phyloP scores from a whole-genome alignment of 2,888 invertebrate genomes.

The Tortrix viridana region DNA sequence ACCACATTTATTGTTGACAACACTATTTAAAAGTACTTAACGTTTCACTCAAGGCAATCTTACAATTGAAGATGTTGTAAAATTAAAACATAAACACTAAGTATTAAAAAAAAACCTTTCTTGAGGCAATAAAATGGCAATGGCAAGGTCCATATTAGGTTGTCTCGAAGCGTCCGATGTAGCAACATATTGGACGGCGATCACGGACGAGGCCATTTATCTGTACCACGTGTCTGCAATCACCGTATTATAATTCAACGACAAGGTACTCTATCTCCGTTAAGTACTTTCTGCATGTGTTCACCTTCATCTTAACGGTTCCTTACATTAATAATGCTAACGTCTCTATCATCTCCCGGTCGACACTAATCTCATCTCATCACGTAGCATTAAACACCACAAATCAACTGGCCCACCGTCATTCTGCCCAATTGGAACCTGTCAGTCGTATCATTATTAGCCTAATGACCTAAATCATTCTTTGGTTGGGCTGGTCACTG shows the following conservation, averaged over 20 bases:
- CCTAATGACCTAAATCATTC: background rate
- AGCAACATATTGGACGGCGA: slow-evolving; percentile 23
- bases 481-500: background rate
- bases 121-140: slow-evolving; percentile 15
- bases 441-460: background rate
- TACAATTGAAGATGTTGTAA: background rate
- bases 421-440: background rate
- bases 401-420: slow-evolving; percentile 2
- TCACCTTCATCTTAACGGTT: slow-evolving; percentile 21
- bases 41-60: background rate
- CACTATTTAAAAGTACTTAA: no score
- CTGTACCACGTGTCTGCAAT: slow-evolving; percentile 15
- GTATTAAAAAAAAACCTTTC: background rate
- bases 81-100: slow-evolving; percentile 5
- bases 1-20: no score
- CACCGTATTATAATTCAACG: slow-evolving; percentile 32
- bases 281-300: slow-evolving; percentile 14
- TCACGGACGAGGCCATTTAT: slow-evolving; percentile 31
- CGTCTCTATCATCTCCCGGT: slow-evolving; percentile 17
- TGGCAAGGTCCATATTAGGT: slow-evolving; percentile 11
- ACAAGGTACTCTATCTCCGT: slow-evolving; percentile 23
- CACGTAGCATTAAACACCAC: slow-evolving; percentile 6
- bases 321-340: slow-evolving; percentile 2
- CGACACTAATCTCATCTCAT: slow-evolving; percentile 3
- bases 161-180: slow-evolving; percentile 18